Evolutionary conservation across 2,797 vertebrate species (phyloP), one percentile per base, ranked within the genome.

Genomic region (Sebastes diploproa): DNA sequence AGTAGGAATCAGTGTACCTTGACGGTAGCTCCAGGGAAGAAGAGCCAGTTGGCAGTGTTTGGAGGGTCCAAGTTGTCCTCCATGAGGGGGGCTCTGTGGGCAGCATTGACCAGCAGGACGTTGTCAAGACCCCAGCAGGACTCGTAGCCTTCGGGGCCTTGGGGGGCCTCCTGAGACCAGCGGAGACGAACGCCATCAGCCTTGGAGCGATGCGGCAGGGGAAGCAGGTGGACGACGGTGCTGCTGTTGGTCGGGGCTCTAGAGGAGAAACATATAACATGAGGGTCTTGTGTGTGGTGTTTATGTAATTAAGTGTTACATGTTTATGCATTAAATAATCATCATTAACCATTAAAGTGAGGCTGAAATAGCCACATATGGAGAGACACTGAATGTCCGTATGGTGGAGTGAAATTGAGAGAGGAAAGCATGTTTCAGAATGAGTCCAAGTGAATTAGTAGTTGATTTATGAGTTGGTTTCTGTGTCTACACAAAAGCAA

Each of bases 121-220:
- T 99, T 99, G 90, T 99, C 98, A 75, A 99, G 84, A 2, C 97
- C 97, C 98, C 98, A 99, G 89, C 98, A 99, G 75, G 98, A 98
- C 92, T 99, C 98, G 55, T 98, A 99, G 10, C 97, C 97, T 79
- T 98, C 97, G 0, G 96, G 96, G 56, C 91, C 95, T 0, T 34
- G 91, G 16, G 97, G 94, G 18, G 93, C 93, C 78, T 97, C 98
- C 89, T 99, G 98, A 84, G 96, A 96, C 98, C 98, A 99, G 77
- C 97, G 98, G 80, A 99, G 95, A 66, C 96, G 96, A 63, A 97
- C 68, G 0, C 93, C 95, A 27, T 98, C 96, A 0, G 94, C 96
- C 93, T 95, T 96, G 85, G 96, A 96, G 2, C 94, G 94, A 82
- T 95, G 91, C 0, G 97, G 97, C 88, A 99, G 94, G 56, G 98